Evolutionary conservation across 2,888 invertebrate genomes (phyloP), one percentile per base, ranked within the genome.

Genomic region (Pristionchus mayeri): DNA sequence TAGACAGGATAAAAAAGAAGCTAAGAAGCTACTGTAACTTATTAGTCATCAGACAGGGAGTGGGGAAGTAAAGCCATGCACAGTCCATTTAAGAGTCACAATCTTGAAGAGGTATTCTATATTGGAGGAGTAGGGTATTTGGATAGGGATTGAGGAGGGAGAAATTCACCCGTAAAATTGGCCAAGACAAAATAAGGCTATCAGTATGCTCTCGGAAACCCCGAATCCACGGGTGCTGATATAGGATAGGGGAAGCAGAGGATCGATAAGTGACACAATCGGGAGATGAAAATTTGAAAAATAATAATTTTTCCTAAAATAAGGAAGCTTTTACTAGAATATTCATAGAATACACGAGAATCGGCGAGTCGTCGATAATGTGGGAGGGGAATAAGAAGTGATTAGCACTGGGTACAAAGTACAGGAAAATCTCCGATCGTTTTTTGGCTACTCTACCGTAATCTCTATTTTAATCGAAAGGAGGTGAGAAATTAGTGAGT

Each of bases 401-500:
- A 34, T 67, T 67, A 21, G 67, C 67, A 67, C 67, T 34, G 67
- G 30, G 34, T 6, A 67, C 21, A 67, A 67, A 67, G 37, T 18
- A 13, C 34, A 16, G 27, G 30, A 11, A 37, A 67, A 67, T 67
- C 67, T 67, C 67, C 21, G 40, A 67, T 67, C 18, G n/a, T 30
- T n/a, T 37, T 34, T 67, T 67, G 30, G 37, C 67, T 67, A 67
- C 37, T 67, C 67, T 67, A 67, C 67, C 67, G 67, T 40, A 67
- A 67, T 67, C 67, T 67, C 67, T 67, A 67, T 18, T 21, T n/a
- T 4, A 67, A 34, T 37, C 34, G 67, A 37, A 21, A 37, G 27
- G 67, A 67, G 67, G 67, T 37, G 67, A 67, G 37, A 67, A 67
- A 67, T 67, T 34, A 67, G 67, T 67, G 34, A 21, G 67, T 67